These are phyloP conservation scores for Dicerorhinus sumatrensis DNA, from an alignment of 2,113 vertebrate genomes.

Conservation along the genomic window DNA sequence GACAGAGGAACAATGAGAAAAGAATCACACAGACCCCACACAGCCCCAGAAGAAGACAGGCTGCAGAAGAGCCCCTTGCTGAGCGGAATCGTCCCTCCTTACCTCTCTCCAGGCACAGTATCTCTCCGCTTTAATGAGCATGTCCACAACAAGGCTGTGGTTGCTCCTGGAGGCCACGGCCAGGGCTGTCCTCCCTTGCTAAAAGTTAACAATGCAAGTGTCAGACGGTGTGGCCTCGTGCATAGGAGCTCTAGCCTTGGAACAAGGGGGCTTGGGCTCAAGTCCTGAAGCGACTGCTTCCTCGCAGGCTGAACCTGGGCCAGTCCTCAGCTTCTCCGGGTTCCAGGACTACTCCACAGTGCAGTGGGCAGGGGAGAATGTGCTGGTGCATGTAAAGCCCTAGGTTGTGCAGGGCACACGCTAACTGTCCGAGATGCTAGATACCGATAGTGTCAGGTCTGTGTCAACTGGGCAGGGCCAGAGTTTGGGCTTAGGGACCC, in stretches of 20 bases:
- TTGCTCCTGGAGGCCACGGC: conserved; percentile 92
- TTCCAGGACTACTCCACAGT: background rate
- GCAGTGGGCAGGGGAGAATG: background rate
- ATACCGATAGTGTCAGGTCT: background rate
- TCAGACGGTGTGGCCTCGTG: background rate
- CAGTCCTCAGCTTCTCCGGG: background rate
- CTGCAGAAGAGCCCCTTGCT: background rate
- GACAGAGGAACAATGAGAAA: background rate
- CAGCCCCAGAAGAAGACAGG: rapidly evolving
- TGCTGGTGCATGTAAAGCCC: background rate
- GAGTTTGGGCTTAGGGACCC: background rate
- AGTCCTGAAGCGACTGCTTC: background rate
- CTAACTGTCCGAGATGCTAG: background rate
- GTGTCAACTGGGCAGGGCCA: background rate
- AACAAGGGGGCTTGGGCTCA: background rate
- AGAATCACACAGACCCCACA: background rate
- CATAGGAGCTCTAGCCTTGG: background rate
- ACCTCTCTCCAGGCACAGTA: conserved; percentile 90
- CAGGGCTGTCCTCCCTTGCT: conserved; percentile 94
- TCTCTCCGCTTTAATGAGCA: conserved; percentile 97
- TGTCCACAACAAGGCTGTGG: conserved; percentile 92
- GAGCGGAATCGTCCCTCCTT: conserved; percentile 44
- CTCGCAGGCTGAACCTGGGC: background rate
- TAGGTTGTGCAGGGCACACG: background rate
- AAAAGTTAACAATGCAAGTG: conserved; percentile 55